Conservation (phyloP, 2,113 vertebrate species). For the Cebidichthys violaceus region DNA sequence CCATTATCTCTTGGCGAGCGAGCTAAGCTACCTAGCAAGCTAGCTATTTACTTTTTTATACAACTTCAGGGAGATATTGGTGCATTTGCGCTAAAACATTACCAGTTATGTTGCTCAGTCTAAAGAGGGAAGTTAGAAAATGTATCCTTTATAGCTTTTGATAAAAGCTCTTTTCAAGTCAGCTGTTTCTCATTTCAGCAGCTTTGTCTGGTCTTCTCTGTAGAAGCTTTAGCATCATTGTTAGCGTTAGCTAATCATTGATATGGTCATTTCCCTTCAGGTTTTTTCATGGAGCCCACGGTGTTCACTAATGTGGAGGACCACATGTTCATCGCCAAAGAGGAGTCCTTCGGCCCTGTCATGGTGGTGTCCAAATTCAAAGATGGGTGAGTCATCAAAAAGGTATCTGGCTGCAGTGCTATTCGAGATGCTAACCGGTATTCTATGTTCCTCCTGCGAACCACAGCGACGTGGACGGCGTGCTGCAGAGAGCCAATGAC, state of each 20-base stretch:
- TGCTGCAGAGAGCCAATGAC: slow-evolving; percentile 91
- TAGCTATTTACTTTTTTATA: too few relatives aligned
- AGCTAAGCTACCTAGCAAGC: too few relatives aligned
- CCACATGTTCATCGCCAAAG: slow-evolving; percentile 89
- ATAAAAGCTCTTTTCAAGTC: too few relatives aligned
- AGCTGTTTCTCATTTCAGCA: neutral
- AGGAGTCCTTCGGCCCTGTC: slow-evolving; percentile 95
- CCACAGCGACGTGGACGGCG: slow-evolving; percentile 90
- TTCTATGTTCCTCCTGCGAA: neutral
- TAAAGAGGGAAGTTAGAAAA: too few relatives aligned
- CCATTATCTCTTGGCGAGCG: too few relatives aligned
- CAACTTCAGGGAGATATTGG: too few relatives aligned
- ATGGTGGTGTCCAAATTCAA: slow-evolving; percentile 98
- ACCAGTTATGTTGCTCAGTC: too few relatives aligned
- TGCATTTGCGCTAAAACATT: too few relatives aligned
- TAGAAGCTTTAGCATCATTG: neutral
- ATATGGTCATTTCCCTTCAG: slow-evolving; percentile 55
- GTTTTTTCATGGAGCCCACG: slow-evolving; percentile 91
- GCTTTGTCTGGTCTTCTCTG: neutral
- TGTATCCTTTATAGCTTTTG: too few relatives aligned
- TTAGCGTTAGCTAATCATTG: neutral
- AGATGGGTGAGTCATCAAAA: slow-evolving; percentile 84
- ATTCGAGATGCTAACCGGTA: accelerated
- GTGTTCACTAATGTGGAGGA: slow-evolving; percentile 88
- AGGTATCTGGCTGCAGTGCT: neutral